phyloP scores from a whole-genome alignment of 2,888 invertebrate genomes.

The Mythimna vitellina region DNA sequence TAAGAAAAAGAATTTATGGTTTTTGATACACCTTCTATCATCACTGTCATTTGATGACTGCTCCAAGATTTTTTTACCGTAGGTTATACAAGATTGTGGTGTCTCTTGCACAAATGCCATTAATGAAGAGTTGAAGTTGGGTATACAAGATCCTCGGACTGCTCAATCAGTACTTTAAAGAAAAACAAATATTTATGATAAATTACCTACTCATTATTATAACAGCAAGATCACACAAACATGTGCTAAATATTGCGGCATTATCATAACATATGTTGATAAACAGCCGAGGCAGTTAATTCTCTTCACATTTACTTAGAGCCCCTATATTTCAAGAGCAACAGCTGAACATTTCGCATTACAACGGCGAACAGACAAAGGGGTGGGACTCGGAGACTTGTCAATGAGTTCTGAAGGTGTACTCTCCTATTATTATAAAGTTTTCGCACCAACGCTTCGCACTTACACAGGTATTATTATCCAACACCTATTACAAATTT shows the following conservation, averaged over 20 bases:
- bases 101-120: too few relatives aligned
- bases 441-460: constrained; percentile 38
- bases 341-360: constrained; percentile 37
- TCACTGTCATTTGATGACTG: constrained; percentile 13
- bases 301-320: constrained; percentile 12
- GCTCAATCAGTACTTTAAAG: not conserved
- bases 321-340: constrained; percentile 28
- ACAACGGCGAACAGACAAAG: constrained; percentile 40
- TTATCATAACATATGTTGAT: constrained; percentile 10
- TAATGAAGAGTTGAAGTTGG: too few relatives aligned
- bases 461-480: constrained; percentile 34
- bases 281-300: constrained; percentile 16
- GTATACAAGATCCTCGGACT: not conserved
- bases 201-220: not conserved
- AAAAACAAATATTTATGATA: not conserved
- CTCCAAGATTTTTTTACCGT: too few relatives aligned
- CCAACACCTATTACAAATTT: constrained; percentile 32
- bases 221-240: not conserved
- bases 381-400: constrained; percentile 22
- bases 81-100: too few relatives aligned
- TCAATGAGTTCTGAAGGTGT: constrained; percentile 48
- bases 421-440: constrained; percentile 37
- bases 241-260: not conserved
- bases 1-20: not conserved
- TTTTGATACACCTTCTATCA: constrained; percentile 12